A percentile compares a stretch with the other conserved stretches of the same genome.
These are phyloP conservation scores for Rhinoderma darwinii DNA, from an alignment of 2,113 vertebrate species.

Conservation along the genomic window DNA sequence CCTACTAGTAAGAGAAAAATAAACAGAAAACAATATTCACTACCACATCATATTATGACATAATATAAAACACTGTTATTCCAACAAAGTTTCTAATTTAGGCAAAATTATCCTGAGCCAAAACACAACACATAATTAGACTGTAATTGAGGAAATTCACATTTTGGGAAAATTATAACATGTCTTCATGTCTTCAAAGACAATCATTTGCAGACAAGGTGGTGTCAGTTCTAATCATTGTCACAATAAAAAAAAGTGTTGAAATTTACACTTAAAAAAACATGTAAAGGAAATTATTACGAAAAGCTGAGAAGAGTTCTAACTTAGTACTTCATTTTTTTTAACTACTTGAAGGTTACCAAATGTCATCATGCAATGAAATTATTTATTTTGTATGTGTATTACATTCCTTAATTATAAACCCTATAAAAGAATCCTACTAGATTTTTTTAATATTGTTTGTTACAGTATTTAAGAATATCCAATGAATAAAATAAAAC, in stretches of 20 bases:
- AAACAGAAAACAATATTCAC: background rate
- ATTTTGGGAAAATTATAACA: background rate
- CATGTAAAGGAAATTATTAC: background rate
- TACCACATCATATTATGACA: background rate
- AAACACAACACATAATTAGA: background rate
- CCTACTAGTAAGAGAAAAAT: no score
- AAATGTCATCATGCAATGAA: background rate
- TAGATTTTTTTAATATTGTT: no score
- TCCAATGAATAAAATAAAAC: no score
- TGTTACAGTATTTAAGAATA: no score
- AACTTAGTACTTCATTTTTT: background rate
- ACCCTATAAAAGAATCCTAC: no score
- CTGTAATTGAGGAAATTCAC: background rate
- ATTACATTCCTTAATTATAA: no score
- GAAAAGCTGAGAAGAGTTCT: background rate
- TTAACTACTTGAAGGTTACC: background rate
- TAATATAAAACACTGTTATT: background rate
- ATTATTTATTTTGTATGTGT: no score
- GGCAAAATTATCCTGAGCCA: background rate
- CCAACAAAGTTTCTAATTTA: background rate
- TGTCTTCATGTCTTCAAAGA: background rate
- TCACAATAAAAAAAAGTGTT: conserved; percentile 17
- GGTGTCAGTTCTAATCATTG: background rate
- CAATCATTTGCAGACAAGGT: conserved; percentile 7
- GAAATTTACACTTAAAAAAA: conserved; percentile 9